Base-by-base conservation (phyloP, 2,113 vertebrate species). In the Beaufortia kweichowensis region DNA sequence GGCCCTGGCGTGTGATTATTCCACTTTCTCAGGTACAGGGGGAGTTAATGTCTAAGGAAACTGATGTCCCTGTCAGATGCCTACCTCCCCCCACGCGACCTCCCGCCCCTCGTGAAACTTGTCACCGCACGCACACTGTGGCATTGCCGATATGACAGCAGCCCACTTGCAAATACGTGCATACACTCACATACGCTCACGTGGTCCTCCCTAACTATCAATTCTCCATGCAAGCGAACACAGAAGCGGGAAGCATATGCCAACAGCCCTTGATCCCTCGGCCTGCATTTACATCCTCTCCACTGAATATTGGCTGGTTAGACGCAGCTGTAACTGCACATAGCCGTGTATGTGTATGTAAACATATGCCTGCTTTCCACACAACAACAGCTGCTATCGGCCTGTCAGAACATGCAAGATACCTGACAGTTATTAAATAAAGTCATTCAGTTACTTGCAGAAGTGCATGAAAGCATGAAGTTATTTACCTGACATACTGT, bases 21-120 rank as follows among this genome's bases (percentile, higher is more conserved):
- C 90, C 84, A 83, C 72, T 87, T 90, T 92, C 89, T 94, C 94
- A 94, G 96, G 95, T 95, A 94, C 90, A 90, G 89, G 65, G 82
- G 66, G 65, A 76, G 82, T 79, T 84, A 93, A 91, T 90, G 93
- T 93, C 94, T 95, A 88, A 91, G 91, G 91, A 94, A 95, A 96
- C 92, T 94, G 93, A 95, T 93, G 93, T 93, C 90, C 93, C 94
- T 94, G 94, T 96, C 94, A 94, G 91, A 82, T 81, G 84, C 83
- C 75, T 84, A 88, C 90, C 75, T 90, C 88, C 93, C 94, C 89
- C 76, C 88, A 61, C 71, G 21, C 19, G 39, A 74, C 71, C 90
- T 93, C 95, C 87, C 87, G 79, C 50, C 43, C 84, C 93, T 39
- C 29, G n/a, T 75, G 88, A 86, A 91, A 91, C 91, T 92, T 93